These are phyloP conservation scores for Sisyra nigra DNA, from an alignment of 2,888 invertebrate genomes.

Conservation along the genomic window DNA sequence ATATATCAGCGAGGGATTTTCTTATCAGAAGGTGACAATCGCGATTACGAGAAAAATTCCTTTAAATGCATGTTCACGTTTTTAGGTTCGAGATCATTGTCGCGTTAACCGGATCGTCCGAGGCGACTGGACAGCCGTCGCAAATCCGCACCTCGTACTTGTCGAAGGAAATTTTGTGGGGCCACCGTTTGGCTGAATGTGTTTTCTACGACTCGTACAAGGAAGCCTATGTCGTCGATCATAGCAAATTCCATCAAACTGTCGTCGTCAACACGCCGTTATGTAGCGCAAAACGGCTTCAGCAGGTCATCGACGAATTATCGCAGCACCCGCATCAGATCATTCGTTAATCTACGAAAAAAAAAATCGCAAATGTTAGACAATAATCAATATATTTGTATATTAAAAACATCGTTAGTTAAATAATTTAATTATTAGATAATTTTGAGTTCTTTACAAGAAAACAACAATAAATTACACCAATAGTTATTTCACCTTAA, in stretches of 20 bases:
- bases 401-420: too few relatives aligned
- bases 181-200: conserved; percentile 49
- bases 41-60: conserved; percentile 12
- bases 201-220: conserved; percentile 36
- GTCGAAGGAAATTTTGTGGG: conserved; percentile 71
- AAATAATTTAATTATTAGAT: too few relatives aligned
- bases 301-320: conserved; percentile 33
- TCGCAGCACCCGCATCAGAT: not conserved
- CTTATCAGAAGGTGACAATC: conserved; percentile 36
- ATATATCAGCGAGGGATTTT: conserved; percentile 62
- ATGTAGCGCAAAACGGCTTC: conserved; percentile 73
- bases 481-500: too few relatives aligned
- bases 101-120: conserved; percentile 65
- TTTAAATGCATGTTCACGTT: not conserved
- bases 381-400: too few relatives aligned
- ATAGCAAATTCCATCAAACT: conserved; percentile 44
- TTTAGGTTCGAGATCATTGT: conserved; percentile 67
- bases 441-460: too few relatives aligned
- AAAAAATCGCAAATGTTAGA: too few relatives aligned
- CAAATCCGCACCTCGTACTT: conserved; percentile 64
- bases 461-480: too few relatives aligned
- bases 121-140: conserved; percentile 56
- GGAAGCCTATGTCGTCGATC: conserved; percentile 41
- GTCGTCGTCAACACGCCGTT: conserved; percentile 58
- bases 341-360: too few relatives aligned